Evolutionary conservation across 1,140 invertebrate genomes (phyloP), one percentile per base, ranked within the genome.

Genomic region (Pectinophora gossypiella): DNA sequence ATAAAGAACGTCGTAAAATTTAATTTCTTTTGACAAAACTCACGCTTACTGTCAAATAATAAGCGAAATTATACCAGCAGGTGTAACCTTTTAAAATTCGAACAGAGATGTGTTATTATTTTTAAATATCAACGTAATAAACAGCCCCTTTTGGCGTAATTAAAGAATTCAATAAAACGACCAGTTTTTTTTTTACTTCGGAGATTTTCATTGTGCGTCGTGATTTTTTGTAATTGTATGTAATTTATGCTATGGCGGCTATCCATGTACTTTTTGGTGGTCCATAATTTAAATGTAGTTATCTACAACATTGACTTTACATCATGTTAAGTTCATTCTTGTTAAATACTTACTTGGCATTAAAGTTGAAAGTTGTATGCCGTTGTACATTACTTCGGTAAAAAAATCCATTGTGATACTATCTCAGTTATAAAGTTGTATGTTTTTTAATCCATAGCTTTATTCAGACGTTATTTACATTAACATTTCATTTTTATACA

Each of bases 361-460:
- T 58, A 68, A 64, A 32, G 46, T 15, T 20, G 49, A 54, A 23
- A 58, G 45, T 61, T 53, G 58, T 19, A 21, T 43, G 36, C 13
- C 16, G 36, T 27, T 27, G n/a, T n/a, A n/a, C n/a, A n/a, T n/a
- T n/a, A 32, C 6, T 5, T 18, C 16, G 3, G 10, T 10, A 7
- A 54, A 51, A 44, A 40, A 35, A 16, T 21, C 12, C 18, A 19
- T 32, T 21, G 50, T 32, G 57, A 57, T 53, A 27, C 56, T 58
- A 63, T 63, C 64, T 42, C 40, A 52, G 42, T 57, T 61, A 64
- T 62, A 59, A 68, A 67, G 57, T 60, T 59, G 58, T 61, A 60
- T 40, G 16, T 47, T 58, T 57, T 57, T 54, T 51, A 27, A 12
- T 27, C n/a, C 23, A 27, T 12, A 27, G 23, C 12, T n/a, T n/a